Evolutionary conservation across 2,113 vertebrate species (phyloP), one percentile per base, ranked within the genome.

Genomic region (Gallinago paraguaiae): DNA sequence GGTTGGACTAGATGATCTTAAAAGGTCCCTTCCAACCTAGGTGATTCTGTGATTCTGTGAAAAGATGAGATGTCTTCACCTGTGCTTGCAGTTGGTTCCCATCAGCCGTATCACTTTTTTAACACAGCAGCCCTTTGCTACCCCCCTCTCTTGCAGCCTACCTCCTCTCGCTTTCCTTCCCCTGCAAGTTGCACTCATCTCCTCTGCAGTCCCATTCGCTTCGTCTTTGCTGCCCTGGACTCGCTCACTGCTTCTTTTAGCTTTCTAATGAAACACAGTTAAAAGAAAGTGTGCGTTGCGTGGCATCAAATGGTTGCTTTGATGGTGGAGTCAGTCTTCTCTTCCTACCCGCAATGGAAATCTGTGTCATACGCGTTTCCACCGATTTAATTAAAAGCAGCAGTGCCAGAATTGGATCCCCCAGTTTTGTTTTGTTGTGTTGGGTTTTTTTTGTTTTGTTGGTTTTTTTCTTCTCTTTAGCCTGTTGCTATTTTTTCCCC

Each of bases 81-180:
- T 64, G 18, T 19, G 17, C 15, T 74, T 82, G 43, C 30, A n/a
- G 27, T 48, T 10, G 9, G 11, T 30, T 15, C 63, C 63, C 27
- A 14, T 31, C 31, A 65, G 18, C 33, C 2, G 1, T 53, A 41
- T 41, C 7, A 7, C 10, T 78, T 53, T 54, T 20, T 61, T 17
- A 22, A 13, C 13, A 9, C 0, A 0, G 41, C 30, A 61, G 41
- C 51, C 41, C 8, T 63, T 50, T 0, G 1, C 25, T 54, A 6
- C 25, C 1, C 31, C 70, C 5, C 7, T 19, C 2, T 3, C 20
- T 30, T 27, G 5, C 35, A 61, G 11, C 18, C 35, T 41, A 39
- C 22, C 24, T 86, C 15, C 13, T 69, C 39, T 46, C 17, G 4
- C 9, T 59, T 60, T 31, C 17, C 57, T 53, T 51, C 64, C 35